These are phyloP conservation scores for Anoplopoma fimbria DNA, from an alignment of 2,113 vertebrate genomes.

Conservation along the genomic window DNA sequence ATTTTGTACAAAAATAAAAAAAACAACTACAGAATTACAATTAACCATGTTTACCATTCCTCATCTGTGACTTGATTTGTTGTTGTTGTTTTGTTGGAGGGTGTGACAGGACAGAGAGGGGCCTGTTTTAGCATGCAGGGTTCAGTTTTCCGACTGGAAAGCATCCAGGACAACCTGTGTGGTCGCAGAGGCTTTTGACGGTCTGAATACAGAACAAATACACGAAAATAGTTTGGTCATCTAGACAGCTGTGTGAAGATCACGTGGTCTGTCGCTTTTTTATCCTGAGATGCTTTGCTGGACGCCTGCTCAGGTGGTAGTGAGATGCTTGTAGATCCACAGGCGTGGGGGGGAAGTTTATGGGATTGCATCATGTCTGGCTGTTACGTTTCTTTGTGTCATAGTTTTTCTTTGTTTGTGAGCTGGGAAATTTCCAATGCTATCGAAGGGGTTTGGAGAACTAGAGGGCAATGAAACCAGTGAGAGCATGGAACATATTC, in stretches of 20 bases:
- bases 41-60: slow-evolving; percentile 76
- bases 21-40: slow-evolving; percentile 61
- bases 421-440: not conserved
- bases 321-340: slow-evolving; percentile 23
- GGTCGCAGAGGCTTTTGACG: not conserved
- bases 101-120: slow-evolving; percentile 31
- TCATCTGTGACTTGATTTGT: slow-evolving; percentile 65
- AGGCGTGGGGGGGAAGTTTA: not conserved
- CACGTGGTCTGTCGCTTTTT: not conserved
- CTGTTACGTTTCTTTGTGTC: not conserved
- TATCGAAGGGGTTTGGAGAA: not conserved
- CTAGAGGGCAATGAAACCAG: not conserved
- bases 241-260: not conserved
- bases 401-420: not conserved
- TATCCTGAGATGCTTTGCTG: slow-evolving; percentile 6
- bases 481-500: slow-evolving; percentile 19
- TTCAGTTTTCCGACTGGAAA: not conserved
- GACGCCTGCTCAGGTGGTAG: slow-evolving; percentile 26
- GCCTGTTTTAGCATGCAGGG: slow-evolving; percentile 27
- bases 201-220: slow-evolving; percentile 23
- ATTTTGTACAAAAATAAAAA: slow-evolving; percentile 77
- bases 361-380: slow-evolving; percentile 1
- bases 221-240: too few relatives aligned
- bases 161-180: not conserved
- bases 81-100: slow-evolving; percentile 46